Evolutionary conservation across 2,113 vertebrate species (phyloP).

Genomic region (Alexandromys fortis): DNA sequence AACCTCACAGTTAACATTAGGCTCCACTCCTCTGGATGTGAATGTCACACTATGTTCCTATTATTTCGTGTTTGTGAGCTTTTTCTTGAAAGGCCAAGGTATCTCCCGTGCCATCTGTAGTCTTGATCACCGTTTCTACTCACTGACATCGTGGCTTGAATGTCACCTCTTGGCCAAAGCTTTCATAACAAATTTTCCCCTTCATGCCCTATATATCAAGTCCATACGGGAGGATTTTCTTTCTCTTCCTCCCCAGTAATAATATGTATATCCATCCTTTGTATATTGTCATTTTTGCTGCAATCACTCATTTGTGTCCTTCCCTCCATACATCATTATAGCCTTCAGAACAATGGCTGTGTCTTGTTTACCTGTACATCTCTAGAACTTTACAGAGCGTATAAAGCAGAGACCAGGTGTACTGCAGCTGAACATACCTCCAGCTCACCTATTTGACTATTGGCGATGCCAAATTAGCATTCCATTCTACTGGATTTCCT

Average conservation of each 20-base stretch:
- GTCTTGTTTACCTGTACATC: constrained; percentile 27
- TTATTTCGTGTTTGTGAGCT: background rate
- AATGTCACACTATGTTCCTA: background rate
- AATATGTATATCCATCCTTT: background rate
- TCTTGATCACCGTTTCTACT: background rate
- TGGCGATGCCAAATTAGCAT: constrained; percentile 57
- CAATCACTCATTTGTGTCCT: background rate
- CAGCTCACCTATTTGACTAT: constrained; percentile 42
- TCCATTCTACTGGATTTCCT: constrained; percentile 58
- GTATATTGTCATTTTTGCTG: background rate
- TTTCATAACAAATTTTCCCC: background rate
- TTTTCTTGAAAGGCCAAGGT: background rate
- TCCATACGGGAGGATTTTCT: background rate
- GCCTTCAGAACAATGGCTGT: background rate
- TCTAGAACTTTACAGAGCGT: constrained; percentile 32
- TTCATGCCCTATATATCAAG: background rate
- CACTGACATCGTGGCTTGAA: constrained; percentile 37
- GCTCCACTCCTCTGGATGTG: background rate
- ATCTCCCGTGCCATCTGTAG: background rate
- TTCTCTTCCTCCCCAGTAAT: background rate
- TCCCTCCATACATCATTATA: background rate
- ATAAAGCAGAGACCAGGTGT: background rate
- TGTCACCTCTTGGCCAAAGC: background rate
- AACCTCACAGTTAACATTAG: background rate
- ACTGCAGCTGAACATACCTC: background rate